Base-by-base conservation (phyloP, 2,888 invertebrate genomes). In the Helleia helle region DNA sequence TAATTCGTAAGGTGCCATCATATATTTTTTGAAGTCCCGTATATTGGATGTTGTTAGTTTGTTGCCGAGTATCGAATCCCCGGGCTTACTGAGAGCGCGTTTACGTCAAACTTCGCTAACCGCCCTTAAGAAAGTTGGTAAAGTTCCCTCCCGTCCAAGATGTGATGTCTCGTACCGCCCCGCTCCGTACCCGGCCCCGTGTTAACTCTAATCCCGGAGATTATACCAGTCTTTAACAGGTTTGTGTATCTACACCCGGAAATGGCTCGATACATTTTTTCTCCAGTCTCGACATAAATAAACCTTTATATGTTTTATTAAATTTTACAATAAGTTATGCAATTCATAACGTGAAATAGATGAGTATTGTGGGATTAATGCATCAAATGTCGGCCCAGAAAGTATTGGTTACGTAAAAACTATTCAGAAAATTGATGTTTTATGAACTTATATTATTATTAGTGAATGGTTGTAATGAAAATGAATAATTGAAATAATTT, bases 91-190 rank as follows among this genome's bases (percentile, higher is more conserved):
- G 68, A 69, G 56, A 69, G 71, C 72, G 74, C 72, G 75, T 73
- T 76, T 74, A 77, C 74, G 79, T 76, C 80, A 71, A 84, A 84
- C 75, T 84, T 81, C 62, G 66, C 70, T 71, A 80, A 81, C 80
- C 77, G 72, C 71, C 75, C 75, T 79, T 75, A 80, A 74, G 77
- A 79, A 81, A 83, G 71, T 84, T 83, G 70, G 58, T 52, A 62
- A 80, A 81, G 75, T 83, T 77, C 65, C 63, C 71, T 75, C 74
- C 68, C 69, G 65, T 66, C 63, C 65, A 66, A 72, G 74, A 74
- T 72, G 68, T 71, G 72, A 72, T 69, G 65, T 66, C 65, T 68
- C 65, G 59, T 51, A 52, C 58, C 59, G 52, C 49, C 52, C 48
- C 47, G 54, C 56, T 51, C 54, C 56, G 50, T 51, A 59, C 65